Evolutionary conservation across 1,140 invertebrate species (phyloP), one percentile per base, ranked within the genome.

Genomic region (Scaptomyza pallida): DNA sequence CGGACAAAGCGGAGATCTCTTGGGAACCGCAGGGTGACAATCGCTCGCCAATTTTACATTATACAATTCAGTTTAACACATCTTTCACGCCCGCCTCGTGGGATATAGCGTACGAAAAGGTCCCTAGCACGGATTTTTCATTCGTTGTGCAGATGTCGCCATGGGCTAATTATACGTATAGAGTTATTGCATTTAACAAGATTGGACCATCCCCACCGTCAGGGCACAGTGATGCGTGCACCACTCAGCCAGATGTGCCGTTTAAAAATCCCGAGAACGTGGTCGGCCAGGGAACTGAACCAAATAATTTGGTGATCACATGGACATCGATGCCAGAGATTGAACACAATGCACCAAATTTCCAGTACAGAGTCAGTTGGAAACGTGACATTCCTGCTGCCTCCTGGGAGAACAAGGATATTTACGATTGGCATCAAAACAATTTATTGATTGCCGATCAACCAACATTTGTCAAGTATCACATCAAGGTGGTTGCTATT

Each of bases 251-350:
- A 2, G 96, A 97, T 91, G 95, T 98, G 57, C 99, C 99, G 0
- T 95, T 94, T 76, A 97, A 97, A 92, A 99, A 99, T 93, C 99
- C 99, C 0, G 96, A 97, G 61, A 98, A 99, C 91, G 98, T 99
- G 0, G 93, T 95, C 75, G 98, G 98, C 2, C 95, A 96, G 89
- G 98, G 98, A 64, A 95, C 95, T 3, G 94, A 94, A 45, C 97
- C 97, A 1, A 95, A 95, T 72, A 99, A 99, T 92, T 93, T 99
- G 45, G 95, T 99, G 17, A 98, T 99, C 79, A 94, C 94, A 4
- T 99, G 98, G 98, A 98, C 97, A 35, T 94, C 95, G 56, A 99
- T 99, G 98, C 96, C 97, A 0, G 95, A 97, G 92, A 97, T 99
- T 79, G 97, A 99, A 74, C 98, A 99, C 91, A 98, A 99, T 93